These are phyloP conservation scores for Porites australiensis DNA, from an alignment of 64 coral and sea anemone species.

Conservation along the genomic window DNA sequence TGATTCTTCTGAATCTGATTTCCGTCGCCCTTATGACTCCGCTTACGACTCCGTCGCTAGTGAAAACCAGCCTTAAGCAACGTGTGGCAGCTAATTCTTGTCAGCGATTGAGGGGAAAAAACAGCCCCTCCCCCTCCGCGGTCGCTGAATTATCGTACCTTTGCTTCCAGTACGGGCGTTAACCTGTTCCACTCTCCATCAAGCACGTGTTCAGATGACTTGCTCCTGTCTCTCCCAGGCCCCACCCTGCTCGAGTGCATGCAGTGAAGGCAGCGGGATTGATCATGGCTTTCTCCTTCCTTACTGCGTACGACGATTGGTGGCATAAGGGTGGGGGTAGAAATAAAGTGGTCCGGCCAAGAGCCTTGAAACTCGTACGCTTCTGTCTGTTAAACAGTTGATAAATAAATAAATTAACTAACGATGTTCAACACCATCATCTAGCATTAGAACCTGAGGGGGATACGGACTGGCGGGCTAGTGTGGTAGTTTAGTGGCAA, in stretches of 20 bases:
- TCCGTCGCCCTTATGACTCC: too few species aligned
- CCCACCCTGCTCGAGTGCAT: slow-evolving; percentile 77
- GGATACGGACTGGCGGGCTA: too few species aligned
- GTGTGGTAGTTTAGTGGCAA: too few species aligned
- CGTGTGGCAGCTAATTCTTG: not conserved
- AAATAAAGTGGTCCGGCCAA: slow-evolving; percentile 91
- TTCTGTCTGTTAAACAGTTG: slow-evolving; percentile 71
- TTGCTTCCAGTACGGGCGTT: slow-evolving; percentile 25
- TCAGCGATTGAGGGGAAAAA: too few species aligned
- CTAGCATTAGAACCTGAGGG: too few species aligned
- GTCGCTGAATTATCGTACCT: not conserved
- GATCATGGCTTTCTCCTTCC: slow-evolving; percentile 66
- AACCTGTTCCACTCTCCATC: slow-evolving; percentile 49
- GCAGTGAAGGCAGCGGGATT: slow-evolving; percentile 75
- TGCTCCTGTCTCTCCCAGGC: slow-evolving; percentile 80
- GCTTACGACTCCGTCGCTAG: too few species aligned
- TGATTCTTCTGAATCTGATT: too few species aligned
- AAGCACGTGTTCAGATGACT: slow-evolving; percentile 51
- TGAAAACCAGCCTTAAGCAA: too few species aligned
- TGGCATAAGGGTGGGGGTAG: slow-evolving; percentile 57
- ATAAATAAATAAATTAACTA: not conserved
- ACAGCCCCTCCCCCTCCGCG: not conserved
- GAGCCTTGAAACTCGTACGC: slow-evolving; percentile 89
- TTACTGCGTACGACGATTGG: not conserved
- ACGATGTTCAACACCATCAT: not conserved